phyloP scores from a whole-genome alignment of 1,140 invertebrate genomes.

The Ericerus pela region DNA sequence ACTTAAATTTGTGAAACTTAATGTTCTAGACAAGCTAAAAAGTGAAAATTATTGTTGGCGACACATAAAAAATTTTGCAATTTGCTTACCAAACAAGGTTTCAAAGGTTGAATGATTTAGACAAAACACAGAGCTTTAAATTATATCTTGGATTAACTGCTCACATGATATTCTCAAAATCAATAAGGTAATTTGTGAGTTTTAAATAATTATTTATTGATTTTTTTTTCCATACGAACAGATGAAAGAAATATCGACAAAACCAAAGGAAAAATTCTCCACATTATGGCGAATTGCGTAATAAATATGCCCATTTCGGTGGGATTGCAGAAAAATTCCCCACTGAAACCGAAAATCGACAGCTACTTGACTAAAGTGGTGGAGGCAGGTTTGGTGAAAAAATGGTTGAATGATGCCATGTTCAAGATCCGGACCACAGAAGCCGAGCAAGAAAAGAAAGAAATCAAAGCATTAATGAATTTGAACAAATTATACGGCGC shows the following conservation, averaged over 20 bases:
- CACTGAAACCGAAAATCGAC: constrained; percentile 53
- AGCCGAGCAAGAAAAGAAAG: constrained; percentile 30
- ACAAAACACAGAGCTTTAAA: too few relatives aligned
- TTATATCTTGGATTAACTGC: too few relatives aligned
- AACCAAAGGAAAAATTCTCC: constrained; percentile 31
- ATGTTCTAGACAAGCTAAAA: too few relatives aligned
- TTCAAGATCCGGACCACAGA: constrained; percentile 35
- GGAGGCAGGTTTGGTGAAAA: constrained; percentile 57
- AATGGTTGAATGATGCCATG: constrained; percentile 63
- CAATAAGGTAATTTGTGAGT: too few relatives aligned
- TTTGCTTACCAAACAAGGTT: too few relatives aligned
- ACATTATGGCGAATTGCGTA: constrained; percentile 64
- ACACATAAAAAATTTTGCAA: too few relatives aligned
- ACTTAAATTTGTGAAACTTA: too few relatives aligned
- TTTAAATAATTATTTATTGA: too few relatives aligned
- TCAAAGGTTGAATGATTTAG: too few relatives aligned
- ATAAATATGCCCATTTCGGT: constrained; percentile 64
- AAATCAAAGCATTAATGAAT: constrained; percentile 53
- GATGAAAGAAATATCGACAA: background rate
- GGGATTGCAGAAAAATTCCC: constrained; percentile 60
- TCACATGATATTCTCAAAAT: too few relatives aligned
- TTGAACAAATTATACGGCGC: constrained; percentile 60
- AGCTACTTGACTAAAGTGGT: constrained; percentile 45
- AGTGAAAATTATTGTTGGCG: too few relatives aligned
- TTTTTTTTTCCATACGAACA: background rate